phyloP scores from a whole-genome alignment of 2,797 vertebrate species.

The Cynopterus sphinx region DNA sequence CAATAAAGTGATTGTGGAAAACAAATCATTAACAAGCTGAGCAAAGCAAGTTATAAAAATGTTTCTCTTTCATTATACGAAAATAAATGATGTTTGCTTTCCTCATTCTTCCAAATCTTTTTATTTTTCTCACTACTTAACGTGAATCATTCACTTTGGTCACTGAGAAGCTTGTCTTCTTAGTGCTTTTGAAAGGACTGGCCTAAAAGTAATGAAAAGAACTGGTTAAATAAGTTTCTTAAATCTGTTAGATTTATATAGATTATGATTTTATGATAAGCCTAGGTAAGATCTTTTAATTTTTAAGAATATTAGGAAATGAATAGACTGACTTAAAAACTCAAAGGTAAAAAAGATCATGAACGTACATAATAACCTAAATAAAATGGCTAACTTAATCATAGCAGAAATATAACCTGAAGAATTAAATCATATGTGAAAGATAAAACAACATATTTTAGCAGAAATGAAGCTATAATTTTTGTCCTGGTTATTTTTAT shows the following conservation, averaged over 20 bases:
- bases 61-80: neutral
- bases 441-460: neutral
- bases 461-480: neutral
- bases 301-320: conserved; percentile 15
- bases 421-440: neutral
- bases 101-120: neutral
- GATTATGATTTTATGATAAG: neutral
- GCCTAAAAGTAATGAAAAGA: neutral
- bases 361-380: neutral
- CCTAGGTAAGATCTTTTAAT: neutral
- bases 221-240: neutral
- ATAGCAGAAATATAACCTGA: neutral
- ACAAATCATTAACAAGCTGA: neutral
- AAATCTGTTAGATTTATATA: conserved; percentile 4
- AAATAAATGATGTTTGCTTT: neutral
- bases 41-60: neutral
- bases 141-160: neutral
- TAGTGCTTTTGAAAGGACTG: neutral
- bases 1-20: neutral
- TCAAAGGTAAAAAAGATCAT: neutral
- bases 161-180: neutral
- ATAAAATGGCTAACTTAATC: neutral
- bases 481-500: neutral
- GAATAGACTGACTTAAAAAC: neutral
- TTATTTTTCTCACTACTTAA: neutral